These are phyloP conservation scores for Acrossocheilus wenchowensis DNA, from an alignment of 2,797 vertebrate genomes.

Conservation along the genomic window DNA sequence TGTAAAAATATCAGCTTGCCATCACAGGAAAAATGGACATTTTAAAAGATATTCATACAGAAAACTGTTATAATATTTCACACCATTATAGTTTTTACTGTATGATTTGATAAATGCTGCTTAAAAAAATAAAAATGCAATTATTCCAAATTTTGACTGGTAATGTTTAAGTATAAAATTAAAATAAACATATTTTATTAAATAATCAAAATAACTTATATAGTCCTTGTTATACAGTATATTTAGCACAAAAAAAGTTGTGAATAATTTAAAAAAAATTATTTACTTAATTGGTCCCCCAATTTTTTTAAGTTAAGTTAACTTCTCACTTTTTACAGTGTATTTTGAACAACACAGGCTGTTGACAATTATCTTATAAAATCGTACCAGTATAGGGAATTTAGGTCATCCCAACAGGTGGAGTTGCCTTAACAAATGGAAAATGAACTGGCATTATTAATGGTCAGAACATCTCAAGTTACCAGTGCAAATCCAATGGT, in stretches of 20 bases:
- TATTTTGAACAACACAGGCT: neutral
- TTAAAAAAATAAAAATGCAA: no score
- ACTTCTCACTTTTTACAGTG: no score
- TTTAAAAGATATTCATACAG: neutral
- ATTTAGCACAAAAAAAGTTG: no score
- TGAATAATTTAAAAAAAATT: no score
- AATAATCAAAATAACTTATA: neutral
- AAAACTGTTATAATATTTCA: neutral
- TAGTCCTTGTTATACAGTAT: neutral
- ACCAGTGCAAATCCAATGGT: constrained; percentile 55
- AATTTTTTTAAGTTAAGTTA: no score
- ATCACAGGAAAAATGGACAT: neutral
- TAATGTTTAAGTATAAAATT: neutral
- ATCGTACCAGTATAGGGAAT: neutral
- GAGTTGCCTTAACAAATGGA: constrained; percentile 45
- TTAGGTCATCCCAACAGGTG: constrained; percentile 61
- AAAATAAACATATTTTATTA: neutral
- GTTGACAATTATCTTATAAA: neutral
- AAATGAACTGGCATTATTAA: constrained; percentile 42
- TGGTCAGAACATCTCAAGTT: constrained; percentile 56
- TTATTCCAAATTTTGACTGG: no score
- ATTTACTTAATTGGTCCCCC: no score
- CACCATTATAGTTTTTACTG: neutral
- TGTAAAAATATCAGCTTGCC: no score
- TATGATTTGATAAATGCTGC: neutral